These are phyloP conservation scores for Bombus cullumanus DNA, from an alignment of 1,140 invertebrate genomes.

Conservation along the genomic window DNA sequence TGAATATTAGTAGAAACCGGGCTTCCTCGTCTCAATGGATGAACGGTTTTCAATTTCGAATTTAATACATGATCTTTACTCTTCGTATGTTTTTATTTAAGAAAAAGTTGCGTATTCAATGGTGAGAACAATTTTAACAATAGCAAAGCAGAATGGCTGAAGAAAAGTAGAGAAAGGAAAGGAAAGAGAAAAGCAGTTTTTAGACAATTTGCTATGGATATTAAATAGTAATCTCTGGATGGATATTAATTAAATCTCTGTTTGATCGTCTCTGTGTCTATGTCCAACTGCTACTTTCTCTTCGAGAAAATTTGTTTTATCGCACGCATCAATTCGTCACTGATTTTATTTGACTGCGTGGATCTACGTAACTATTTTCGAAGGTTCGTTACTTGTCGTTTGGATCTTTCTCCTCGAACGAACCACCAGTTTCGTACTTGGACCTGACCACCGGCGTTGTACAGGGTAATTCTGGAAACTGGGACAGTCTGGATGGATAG, in stretches of 20 bases:
- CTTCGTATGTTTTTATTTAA: too few relatives aligned
- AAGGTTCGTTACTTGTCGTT: background rate
- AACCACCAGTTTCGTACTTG: background rate
- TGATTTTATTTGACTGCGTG: constrained; percentile 20
- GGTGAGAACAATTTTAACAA: background rate
- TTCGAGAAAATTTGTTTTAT: constrained; percentile 12
- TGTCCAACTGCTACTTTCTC: constrained; percentile 2
- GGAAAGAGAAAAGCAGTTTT: too few relatives aligned
- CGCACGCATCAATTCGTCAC: constrained; percentile 7
- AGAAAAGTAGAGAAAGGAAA: background rate
- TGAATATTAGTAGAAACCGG: too few relatives aligned
- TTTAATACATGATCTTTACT: too few relatives aligned
- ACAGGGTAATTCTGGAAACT: background rate
- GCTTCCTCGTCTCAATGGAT: too few relatives aligned
- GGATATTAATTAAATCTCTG: constrained; percentile 16
- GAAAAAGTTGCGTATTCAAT: too few relatives aligned
- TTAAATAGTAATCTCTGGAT: too few relatives aligned
- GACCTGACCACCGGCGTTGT: background rate
- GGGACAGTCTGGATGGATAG: background rate
- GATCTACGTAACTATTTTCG: background rate
- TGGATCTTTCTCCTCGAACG: background rate
- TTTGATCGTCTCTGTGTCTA: background rate
- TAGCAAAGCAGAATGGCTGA: background rate
- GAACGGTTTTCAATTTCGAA: too few relatives aligned
- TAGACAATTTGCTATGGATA: background rate